Evolutionary conservation across 2,888 invertebrate species (phyloP).

Genomic region (Syrphus vitripennis): DNA sequence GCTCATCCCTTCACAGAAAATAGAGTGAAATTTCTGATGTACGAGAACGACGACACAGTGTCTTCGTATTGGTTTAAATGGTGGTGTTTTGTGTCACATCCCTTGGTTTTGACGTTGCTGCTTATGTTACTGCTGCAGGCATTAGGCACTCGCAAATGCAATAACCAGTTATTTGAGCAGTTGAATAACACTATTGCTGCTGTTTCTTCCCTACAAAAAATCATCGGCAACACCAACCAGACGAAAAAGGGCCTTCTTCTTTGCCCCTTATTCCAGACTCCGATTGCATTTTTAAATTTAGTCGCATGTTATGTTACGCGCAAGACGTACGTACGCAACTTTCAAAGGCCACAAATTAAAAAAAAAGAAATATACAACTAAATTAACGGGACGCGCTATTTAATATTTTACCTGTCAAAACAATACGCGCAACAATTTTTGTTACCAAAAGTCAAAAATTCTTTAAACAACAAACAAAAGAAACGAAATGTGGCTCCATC

Average conservation of each 20-base stretch:
- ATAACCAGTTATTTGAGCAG: slow-evolving; percentile 69
- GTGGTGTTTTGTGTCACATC: slow-evolving; percentile 66
- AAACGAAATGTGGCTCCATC: slow-evolving; percentile 67
- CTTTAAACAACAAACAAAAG: slow-evolving; percentile 15
- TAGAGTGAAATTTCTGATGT: slow-evolving; percentile 17
- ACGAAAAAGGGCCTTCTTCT: slow-evolving; percentile 50
- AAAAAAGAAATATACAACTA: neutral
- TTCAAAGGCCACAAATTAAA: slow-evolving; percentile 31
- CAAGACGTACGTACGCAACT: slow-evolving; percentile 62
- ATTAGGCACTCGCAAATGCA: slow-evolving; percentile 54
- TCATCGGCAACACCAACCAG: slow-evolving; percentile 44
- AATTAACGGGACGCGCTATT: slow-evolving; percentile 34
- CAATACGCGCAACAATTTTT: slow-evolving; percentile 32
- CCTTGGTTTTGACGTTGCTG: slow-evolving; percentile 45
- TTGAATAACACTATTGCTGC: slow-evolving; percentile 43
- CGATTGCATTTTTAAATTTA: slow-evolving; percentile 68
- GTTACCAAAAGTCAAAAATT: slow-evolving; percentile 3
- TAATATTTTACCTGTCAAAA: slow-evolving; percentile 28
- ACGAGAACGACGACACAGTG: neutral
- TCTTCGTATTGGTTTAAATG: slow-evolving; percentile 18
- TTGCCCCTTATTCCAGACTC: slow-evolving; percentile 69
- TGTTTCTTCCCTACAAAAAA: slow-evolving; percentile 17
- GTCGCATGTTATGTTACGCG: slow-evolving; percentile 70
- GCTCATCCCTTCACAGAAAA: slow-evolving; percentile 46
- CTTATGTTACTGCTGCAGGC: slow-evolving; percentile 15